phyloP scores from a whole-genome alignment of 2,888 invertebrate species.

The Drosophila kambysellisi region DNA sequence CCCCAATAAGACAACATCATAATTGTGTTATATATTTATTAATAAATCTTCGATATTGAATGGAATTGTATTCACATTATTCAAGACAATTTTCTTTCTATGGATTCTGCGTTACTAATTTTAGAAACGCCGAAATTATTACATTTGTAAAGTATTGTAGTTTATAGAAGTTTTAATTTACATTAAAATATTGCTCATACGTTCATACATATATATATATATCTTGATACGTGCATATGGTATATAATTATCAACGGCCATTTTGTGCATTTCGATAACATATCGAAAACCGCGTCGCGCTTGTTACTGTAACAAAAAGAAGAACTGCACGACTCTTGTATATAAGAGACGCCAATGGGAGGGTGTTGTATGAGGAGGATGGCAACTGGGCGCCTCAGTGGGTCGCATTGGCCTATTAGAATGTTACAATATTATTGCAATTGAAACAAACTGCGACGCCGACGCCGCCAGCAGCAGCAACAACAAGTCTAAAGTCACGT shows the following conservation, averaged over 20 bases:
- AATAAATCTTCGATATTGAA: not conserved
- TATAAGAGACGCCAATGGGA: conserved; percentile 23
- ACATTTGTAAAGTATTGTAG: not conserved
- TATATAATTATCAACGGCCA: not conserved
- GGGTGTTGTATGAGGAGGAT: conserved; percentile 1
- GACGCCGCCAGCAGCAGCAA: conserved; percentile 30
- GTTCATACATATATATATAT: not conserved
- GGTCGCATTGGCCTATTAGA: conserved; percentile 77
- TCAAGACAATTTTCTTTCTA: no score
- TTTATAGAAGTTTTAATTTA: not conserved
- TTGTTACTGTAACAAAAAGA: not conserved
- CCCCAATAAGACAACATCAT: not conserved
- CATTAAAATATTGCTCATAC: not conserved
- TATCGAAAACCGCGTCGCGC: conserved; percentile 3
- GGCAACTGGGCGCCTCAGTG: conserved; percentile 41
- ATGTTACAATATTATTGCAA: conserved; percentile 82
- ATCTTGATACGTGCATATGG: not conserved
- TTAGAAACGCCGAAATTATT: not conserved
- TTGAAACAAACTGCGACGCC: conserved; percentile 73
- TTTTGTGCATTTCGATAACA: conserved; percentile 13
- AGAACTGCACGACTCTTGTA: conserved; percentile 17
- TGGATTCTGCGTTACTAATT: not conserved
- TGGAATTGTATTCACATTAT: not conserved
- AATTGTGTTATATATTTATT: not conserved
- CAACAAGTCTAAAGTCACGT: conserved; percentile 39